Evolutionary conservation across 2,113 vertebrate species (phyloP).

Genomic region (Parus major): DNA sequence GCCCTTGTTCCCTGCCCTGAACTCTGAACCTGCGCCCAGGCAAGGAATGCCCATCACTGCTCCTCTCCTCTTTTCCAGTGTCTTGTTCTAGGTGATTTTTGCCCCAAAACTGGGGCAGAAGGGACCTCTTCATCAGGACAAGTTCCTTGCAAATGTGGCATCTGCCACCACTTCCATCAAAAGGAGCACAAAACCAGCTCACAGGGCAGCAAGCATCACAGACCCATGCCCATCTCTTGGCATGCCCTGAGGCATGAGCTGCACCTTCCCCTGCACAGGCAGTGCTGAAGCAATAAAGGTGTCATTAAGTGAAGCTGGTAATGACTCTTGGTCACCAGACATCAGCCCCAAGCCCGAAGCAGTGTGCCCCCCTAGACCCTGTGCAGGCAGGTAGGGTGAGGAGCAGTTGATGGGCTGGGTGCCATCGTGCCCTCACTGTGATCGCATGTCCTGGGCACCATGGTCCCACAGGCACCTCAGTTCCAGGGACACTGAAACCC

Average conservation of each 20-base stretch:
- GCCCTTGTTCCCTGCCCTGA: accelerated
- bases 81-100: neutral
- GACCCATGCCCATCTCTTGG: too few relatives aligned
- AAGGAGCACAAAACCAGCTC: neutral
- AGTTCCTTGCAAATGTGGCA: neutral
- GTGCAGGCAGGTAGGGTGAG: neutral
- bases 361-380: too few relatives aligned
- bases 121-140: accelerated
- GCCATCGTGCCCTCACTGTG: accelerated
- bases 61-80: neutral
- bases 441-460: neutral
- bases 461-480: accelerated
- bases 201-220: accelerated
- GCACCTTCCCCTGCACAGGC: accelerated
- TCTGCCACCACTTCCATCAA: neutral
- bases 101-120: neutral
- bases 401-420: neutral
- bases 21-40: neutral
- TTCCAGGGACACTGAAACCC: neutral
- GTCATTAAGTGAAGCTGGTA: neutral
- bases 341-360: neutral
- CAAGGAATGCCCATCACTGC: too few relatives aligned
- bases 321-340: neutral
- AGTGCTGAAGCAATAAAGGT: neutral
- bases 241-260: accelerated